Evolutionary conservation across 2,888 invertebrate genomes (phyloP).

Genomic region (Luffia ferchaultella): DNA sequence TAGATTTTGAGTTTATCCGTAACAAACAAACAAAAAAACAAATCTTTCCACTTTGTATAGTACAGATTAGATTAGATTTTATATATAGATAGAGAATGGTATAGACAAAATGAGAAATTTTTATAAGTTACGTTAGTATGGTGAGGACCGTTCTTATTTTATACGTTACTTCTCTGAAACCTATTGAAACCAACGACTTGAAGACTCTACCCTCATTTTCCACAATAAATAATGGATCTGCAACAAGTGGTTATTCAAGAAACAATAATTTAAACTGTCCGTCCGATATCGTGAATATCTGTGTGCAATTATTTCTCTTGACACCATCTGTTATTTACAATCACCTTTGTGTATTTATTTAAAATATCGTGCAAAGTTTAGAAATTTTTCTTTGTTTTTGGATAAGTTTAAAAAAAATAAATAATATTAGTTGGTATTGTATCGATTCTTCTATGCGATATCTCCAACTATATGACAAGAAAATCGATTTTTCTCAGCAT

Average conservation of each 20-base stretch:
- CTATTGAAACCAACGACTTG: no score
- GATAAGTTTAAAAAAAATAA: background rate
- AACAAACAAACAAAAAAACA: no score
- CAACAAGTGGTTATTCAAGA: background rate
- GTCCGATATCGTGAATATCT: slow-evolving; percentile 26
- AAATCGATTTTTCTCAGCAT: background rate
- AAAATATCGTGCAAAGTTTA: background rate
- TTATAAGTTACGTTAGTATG: no score
- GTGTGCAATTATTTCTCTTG: slow-evolving; percentile 45
- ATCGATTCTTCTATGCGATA: background rate
- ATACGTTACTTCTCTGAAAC: no score
- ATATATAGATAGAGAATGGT: no score
- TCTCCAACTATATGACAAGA: background rate
- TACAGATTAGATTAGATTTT: no score
- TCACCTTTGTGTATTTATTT: slow-evolving; percentile 36
- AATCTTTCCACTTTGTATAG: no score
- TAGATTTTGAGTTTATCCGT: no score
- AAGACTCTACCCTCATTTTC: no score
- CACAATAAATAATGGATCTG: background rate
- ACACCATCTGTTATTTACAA: slow-evolving; percentile 46
- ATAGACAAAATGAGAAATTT: no score
- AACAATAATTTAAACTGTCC: slow-evolving; percentile 25
- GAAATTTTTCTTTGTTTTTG: background rate
- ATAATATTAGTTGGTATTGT: background rate
- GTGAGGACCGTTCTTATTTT: no score